These are phyloP conservation scores for Strigops habroptila DNA, from an alignment of 2,113 vertebrate genomes.

Conservation along the genomic window DNA sequence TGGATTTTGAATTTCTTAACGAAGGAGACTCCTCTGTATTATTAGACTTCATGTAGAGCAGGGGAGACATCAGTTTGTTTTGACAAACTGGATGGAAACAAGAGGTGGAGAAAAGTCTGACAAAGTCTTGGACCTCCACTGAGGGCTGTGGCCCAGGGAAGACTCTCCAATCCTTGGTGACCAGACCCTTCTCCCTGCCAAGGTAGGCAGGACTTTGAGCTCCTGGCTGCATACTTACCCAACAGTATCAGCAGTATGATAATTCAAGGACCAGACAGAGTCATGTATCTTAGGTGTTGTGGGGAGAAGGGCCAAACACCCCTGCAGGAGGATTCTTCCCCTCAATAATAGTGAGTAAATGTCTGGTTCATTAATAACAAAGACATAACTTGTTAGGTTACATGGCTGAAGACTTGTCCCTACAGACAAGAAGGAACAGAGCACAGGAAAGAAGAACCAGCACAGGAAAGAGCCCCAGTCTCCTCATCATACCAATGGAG, in stretches of 20 bases:
- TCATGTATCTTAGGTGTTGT: fast-evolving
- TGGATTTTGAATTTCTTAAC: not conserved
- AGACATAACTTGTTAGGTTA: not conserved
- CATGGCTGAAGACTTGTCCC: not conserved
- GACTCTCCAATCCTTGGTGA: not conserved
- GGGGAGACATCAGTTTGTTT: not conserved
- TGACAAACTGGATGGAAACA: not conserved
- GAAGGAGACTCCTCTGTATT: not conserved
- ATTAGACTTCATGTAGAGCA: not conserved
- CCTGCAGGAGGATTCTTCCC: not conserved
- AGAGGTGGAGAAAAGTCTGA: not conserved
- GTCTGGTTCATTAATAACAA: not conserved
- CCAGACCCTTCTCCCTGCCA: not conserved
- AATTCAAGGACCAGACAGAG: not conserved
- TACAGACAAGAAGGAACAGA: fast-evolving
- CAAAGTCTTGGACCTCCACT: not conserved
- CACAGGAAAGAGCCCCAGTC: fast-evolving
- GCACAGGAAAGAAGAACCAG: too few species aligned
- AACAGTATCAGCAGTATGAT: not conserved
- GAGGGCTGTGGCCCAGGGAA: not conserved
- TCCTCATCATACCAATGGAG: not conserved
- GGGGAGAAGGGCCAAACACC: not conserved
- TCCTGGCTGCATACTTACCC: not conserved
- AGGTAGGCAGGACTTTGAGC: not conserved
- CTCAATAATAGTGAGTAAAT: not conserved